Evolutionary conservation across 2,797 vertebrate genomes (phyloP).

Genomic region (Tragelaphus oryx): DNA sequence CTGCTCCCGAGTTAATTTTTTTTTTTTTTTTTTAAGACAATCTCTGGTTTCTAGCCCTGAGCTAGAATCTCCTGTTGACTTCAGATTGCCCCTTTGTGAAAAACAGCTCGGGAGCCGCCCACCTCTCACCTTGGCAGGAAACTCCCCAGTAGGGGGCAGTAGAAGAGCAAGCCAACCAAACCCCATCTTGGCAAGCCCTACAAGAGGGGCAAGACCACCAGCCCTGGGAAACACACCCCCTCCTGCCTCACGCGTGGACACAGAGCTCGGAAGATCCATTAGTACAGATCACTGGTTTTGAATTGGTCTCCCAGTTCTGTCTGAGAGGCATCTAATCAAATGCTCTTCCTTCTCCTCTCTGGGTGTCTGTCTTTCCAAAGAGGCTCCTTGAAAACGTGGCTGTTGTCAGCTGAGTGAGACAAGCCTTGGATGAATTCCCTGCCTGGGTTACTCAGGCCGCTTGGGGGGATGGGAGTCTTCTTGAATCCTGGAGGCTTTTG

Average conservation of each 20-base stretch:
- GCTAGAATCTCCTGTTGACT: not conserved
- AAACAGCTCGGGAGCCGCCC: not conserved
- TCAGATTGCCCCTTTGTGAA: not conserved
- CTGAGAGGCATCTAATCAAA: not conserved
- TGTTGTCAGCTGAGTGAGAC: rapidly evolving
- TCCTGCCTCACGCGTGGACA: not conserved
- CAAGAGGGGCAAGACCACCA: not conserved
- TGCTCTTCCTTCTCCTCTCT: not conserved
- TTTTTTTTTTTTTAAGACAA: not conserved
- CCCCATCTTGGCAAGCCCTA: not conserved
- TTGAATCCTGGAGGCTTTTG: not conserved
- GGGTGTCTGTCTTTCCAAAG: not conserved
- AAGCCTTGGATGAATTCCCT: not conserved
- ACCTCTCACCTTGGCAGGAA: not conserved
- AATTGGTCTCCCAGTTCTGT: not conserved
- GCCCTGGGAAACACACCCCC: not conserved
- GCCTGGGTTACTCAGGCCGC: not conserved
- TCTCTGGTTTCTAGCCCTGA: constrained; percentile 33
- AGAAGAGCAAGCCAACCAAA: constrained; percentile 68
- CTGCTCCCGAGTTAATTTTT: no score
- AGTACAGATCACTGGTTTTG: not conserved
- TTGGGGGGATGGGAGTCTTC: not conserved
- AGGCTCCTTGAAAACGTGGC: not conserved
- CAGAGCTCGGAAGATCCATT: not conserved
- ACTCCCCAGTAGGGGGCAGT: constrained; percentile 76